Conservation (phyloP, 2,888 invertebrate species). For the Pollenia labialis region DNA sequence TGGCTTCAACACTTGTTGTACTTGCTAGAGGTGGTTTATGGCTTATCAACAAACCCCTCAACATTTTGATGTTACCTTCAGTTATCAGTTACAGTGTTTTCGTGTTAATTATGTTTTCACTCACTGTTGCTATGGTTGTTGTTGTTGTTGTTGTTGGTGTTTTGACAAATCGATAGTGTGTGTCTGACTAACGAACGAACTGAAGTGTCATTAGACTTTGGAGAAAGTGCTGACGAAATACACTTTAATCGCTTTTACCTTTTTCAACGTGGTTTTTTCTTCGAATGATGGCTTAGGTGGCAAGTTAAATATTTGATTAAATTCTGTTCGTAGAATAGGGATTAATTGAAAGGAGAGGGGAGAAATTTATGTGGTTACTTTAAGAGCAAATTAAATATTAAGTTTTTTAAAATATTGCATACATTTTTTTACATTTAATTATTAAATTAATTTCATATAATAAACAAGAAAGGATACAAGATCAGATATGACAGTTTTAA, state of each 20-base stretch:
- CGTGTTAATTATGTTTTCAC: conserved; percentile 1
- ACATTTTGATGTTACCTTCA: conserved; percentile 7
- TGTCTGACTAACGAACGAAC: not conserved
- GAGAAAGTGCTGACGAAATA: not conserved
- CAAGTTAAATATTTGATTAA: conserved; percentile 23
- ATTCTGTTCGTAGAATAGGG: not conserved
- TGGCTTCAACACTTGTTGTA: not conserved
- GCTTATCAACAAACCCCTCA: not conserved
- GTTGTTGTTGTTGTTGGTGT: too few species aligned
- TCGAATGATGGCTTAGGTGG: not conserved
- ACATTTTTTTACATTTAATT: too few species aligned
- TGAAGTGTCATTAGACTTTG: conserved; percentile 14
- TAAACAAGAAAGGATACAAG: too few species aligned
- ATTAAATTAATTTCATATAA: too few species aligned
- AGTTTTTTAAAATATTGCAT: too few species aligned
- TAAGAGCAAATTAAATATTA: too few species aligned
- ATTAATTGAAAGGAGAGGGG: not conserved
- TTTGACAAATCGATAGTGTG: conserved; percentile 3
- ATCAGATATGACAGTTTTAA: too few species aligned
- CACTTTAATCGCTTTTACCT: not conserved
- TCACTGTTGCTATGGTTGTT: conserved; percentile 19
- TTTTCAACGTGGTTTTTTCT: not conserved
- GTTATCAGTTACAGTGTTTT: conserved; percentile 2
- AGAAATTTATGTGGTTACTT: not conserved
- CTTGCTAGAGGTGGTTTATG: not conserved